Base-by-base conservation (phyloP, 2,797 vertebrate genomes). In the Sparus aurata region DNA sequence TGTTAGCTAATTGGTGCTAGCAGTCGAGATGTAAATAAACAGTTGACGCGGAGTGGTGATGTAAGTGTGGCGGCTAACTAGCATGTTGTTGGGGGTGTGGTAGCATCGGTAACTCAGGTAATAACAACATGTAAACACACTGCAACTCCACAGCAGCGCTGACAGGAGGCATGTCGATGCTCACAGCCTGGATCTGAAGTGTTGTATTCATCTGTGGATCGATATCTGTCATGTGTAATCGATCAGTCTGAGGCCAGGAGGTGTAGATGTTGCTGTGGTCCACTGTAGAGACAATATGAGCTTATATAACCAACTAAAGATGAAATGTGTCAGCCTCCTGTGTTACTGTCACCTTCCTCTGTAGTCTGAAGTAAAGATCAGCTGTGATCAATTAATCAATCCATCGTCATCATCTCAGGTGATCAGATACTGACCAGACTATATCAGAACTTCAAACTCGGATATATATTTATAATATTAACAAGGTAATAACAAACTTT, bases 101-200 rank as follows among this genome's bases (percentile, higher is more conserved):
- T 77, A 66, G 53, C 71, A 10, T 43, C 5, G 22, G 1, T 46
- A 18, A 3, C 64, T 43, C 55, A 15, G 45, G 55, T 61, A 20
- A 47, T 38, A 60, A 27, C 8, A 73, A 12, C 68, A 69, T 73
- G 77, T 84, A 76, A 84, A 79, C 69, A 77, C 0, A 38, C 65
- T 13, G 60, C 17, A 47, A 18, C 27, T 57, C 15, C 16, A 47
- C 34, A 2, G 17, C 53, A 45, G 2, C 7, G 0, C 55, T 16
- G 46, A 9, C 34, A 20, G 22, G 1, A 27, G 62, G 23, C 47
- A 0, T n/a, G 18, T 34, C 46, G n/a, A 0, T 34, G 46, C 15
- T 9, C 16, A 17, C 17, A 9, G 46, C 12, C 1, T 20, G 8
- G 0, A 22, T 4, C 15, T 15, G 6, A 59, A 38, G 18, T 12